Base-by-base conservation (phyloP, 2,888 invertebrate species). In the Keiferia lycopersicella region DNA sequence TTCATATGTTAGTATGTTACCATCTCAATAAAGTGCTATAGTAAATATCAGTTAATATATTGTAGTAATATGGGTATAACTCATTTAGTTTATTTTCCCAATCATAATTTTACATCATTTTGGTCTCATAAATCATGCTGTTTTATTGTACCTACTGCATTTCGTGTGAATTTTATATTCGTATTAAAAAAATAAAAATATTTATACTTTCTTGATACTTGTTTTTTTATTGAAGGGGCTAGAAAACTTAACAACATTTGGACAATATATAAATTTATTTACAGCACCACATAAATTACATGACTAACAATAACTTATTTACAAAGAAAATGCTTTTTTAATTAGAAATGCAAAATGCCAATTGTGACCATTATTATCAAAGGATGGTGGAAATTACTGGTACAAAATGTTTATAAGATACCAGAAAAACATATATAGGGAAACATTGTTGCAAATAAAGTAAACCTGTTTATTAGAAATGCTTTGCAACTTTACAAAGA, bases 201-300 rank as follows among this genome's bases (percentile, higher is more conserved):
- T 26, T 48, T 61, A 48, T 62, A 59, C 48, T 63, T 38, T 64
- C 26, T 57, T 22, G 34, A 14, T 34, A 48, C 1, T 1, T 11
- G 14, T 18, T 38, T 59, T 18, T 39, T 18, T 39, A 16, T 41
- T 34, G 38, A 64, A 59, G 14, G 41, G n/a, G 41, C 2, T 62
- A 50, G 16, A 59, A 50, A 41, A 34, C 34, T 34, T 34, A 34
- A 51, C n/a, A 22, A 50, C 7, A 12, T 34, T 38, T 30, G 26
- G 63, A 61, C 11, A 63, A 62, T 18, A 62, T 60, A 67, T 66
- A 41, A 7, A 48, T 73, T 70, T 74, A 75, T 75, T 77, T 72
- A 77, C 74, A 74, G 71, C 71, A 71, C 70, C 73, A 50, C 34
- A 61, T 34, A 51, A 51, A 53, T 12, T 11, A 41, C 45, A 53